Percentiles rank a stretch among this genome's conserved stretches.
Evolutionary conservation across 2,113 vertebrate genomes (phyloP).

Genomic region (Indri indri): DNA sequence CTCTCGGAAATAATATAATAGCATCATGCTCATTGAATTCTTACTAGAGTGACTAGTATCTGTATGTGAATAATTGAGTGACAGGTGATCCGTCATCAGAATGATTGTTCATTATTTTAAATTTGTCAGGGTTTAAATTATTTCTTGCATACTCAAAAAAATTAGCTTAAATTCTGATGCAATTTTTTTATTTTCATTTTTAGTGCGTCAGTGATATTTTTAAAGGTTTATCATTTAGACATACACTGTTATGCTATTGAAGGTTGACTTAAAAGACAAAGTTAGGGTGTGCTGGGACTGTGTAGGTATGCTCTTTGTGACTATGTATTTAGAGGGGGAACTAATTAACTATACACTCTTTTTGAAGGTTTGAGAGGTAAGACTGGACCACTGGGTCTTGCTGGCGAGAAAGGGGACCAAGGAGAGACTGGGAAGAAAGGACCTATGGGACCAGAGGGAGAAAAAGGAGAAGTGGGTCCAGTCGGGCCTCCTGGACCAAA

Average conservation of each 20-base stretch:
- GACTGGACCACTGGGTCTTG: conserved; percentile 90
- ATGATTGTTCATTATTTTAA: neutral
- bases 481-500: conserved; percentile 88
- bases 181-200: neutral
- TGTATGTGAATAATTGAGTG: neutral
- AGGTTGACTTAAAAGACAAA: neutral
- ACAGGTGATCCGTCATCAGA: neutral
- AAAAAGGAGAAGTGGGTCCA: conserved; percentile 87
- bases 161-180: neutral
- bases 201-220: neutral
- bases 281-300: neutral
- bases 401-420: conserved; percentile 93
- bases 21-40: neutral
- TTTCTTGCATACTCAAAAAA: neutral
- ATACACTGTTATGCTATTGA: neutral
- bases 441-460: conserved; percentile 87
- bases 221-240: neutral
- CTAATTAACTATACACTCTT: conserved; percentile 67
- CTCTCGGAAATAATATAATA: neutral
- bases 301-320: neutral
- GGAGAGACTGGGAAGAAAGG: conserved; percentile 94
- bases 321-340: conserved; percentile 10
- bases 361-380: conserved; percentile 94
- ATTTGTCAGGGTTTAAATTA: neutral
- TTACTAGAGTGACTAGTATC: neutral